Conservation (phyloP, 2,113 vertebrate species). For the Triplophysa siluroides region DNA sequence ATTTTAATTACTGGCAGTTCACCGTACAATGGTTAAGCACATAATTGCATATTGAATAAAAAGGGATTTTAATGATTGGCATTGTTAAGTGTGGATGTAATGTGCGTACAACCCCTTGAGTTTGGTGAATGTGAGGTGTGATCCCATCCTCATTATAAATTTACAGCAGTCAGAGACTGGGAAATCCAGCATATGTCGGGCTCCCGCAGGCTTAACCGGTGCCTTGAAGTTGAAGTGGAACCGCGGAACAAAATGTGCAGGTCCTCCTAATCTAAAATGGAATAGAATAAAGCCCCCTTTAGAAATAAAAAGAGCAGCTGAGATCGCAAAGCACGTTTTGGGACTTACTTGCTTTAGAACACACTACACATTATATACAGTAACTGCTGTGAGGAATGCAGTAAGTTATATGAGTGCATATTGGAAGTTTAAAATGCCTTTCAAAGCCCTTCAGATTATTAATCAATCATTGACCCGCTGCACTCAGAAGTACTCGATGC, state of each 20-base stretch:
- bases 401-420: neutral
- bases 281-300: constrained; percentile 2
- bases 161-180: constrained; percentile 9
- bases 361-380: neutral
- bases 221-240: constrained; percentile 33
- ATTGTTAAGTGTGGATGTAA: neutral
- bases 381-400: neutral
- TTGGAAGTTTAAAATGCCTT: neutral
- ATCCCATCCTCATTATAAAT: constrained; percentile 41
- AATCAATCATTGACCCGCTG: neutral
- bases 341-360: constrained; percentile 6
- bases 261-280: constrained; percentile 28
- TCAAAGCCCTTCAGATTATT: neutral
- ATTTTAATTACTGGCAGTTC: neutral
- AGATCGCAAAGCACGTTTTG: neutral
- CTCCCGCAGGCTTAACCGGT: neutral
- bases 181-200: constrained; percentile 12
- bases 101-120: neutral
- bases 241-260: constrained; percentile 12
- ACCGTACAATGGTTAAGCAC: neutral
- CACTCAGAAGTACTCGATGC: neutral
- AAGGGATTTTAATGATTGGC: neutral
- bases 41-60: neutral
- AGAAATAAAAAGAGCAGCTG: constrained; percentile 24
- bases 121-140: neutral